Base-by-base conservation (phyloP, 2,888 invertebrate species). In the Subacronicta megacephala region DNA sequence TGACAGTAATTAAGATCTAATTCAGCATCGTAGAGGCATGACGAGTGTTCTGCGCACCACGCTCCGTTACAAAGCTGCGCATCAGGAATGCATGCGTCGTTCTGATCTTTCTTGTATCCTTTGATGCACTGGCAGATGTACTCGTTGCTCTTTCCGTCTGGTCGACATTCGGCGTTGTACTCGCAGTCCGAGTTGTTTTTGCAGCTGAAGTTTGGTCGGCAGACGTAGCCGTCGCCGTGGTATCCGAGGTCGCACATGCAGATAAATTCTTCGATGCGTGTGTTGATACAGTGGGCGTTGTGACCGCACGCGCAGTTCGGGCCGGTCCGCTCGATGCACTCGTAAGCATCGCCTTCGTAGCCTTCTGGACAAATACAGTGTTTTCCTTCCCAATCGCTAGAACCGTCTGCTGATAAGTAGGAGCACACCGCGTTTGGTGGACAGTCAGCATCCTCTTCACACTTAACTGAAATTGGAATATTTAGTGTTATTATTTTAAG, bases 161-260 rank as follows among this genome's bases (percentile, higher is more conserved):
- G 95, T n/a, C 95, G 90, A 81, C 98, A 98, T 71, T 96, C 96
- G 26, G 97, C 96, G 72, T 96, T 95, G 53, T 93, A 94, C 56
- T 96, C 95, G 80, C 97, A 98, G 62, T 97, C 96, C 0, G 94
- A 89, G 71, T 96, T 93, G 26, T 95, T 94, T 6, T 86, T 94
- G 84, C 97, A 97, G 68, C 95, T 95, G 61, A 95, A 95, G 78
- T 95, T 95, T 17, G 96, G 94, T 62, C 94, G 93, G 88, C 98
- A 98, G n/a, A 87, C 90, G 68, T 95, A 95, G 12, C 99, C 99
- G 84, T 98, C 97, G 49, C 98, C 98, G 59, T 95, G 95, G 89
- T 96, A 99, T 36, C 98, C 98, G 1, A 95, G 89, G 72, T 96
- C 95, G 87, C 99, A 99, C 57, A 96, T 95, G 86, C 98, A 98